Evolutionary conservation across 2,113 vertebrate species (phyloP).

Genomic region (Urocolius indicus): DNA sequence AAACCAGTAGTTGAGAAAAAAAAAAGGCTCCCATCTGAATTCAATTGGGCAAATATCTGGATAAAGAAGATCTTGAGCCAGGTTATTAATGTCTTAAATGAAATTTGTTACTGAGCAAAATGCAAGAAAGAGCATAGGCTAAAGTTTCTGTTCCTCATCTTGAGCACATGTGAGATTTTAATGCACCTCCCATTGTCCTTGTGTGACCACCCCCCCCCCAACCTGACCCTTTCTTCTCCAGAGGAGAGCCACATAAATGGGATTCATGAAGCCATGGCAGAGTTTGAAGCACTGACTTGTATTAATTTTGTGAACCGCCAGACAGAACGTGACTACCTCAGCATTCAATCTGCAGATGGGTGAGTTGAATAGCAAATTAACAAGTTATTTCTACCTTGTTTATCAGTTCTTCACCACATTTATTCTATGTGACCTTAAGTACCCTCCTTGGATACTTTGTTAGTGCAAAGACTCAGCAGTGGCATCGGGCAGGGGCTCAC

Average conservation of each 20-base stretch:
- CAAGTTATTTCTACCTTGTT: background rate
- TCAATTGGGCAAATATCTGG: background rate
- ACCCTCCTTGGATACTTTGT: background rate
- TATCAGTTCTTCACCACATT: background rate
- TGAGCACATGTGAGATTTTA: background rate
- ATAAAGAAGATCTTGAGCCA: background rate
- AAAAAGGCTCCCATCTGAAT: background rate
- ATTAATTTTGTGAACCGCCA: constrained; percentile 53
- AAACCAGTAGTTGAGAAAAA: background rate
- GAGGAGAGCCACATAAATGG: background rate
- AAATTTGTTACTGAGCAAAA: background rate
- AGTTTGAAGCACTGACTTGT: constrained; percentile 68
- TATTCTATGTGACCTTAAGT: background rate
- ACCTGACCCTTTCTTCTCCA: background rate
- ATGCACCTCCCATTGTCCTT: background rate
- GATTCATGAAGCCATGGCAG: constrained; percentile 64
- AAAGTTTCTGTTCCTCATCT: background rate
- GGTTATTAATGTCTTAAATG: background rate
- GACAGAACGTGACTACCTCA: constrained; percentile 55
- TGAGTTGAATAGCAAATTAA: constrained; percentile 21
- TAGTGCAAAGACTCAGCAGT: background rate
- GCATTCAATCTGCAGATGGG: constrained; percentile 47
- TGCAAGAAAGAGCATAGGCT: background rate
- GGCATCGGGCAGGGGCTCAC: background rate
- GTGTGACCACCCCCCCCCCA: background rate